phyloP scores from a whole-genome alignment of 1,140 invertebrate species.

The Temnothorax nylanderi region DNA sequence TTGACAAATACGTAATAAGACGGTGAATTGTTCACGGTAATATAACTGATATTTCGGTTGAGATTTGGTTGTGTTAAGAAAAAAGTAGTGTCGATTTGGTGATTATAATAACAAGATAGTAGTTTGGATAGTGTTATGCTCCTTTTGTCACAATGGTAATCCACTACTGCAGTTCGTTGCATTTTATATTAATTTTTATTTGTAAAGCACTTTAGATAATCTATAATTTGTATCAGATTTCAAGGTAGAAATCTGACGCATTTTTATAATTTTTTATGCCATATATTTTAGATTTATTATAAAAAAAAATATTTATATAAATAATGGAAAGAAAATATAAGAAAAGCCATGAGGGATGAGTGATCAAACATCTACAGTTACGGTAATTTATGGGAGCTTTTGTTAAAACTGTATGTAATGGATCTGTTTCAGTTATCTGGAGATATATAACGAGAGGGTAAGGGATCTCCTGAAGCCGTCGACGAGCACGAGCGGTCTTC shows the following conservation, averaged over 20 bases:
- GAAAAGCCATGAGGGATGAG: background rate
- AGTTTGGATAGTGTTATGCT: background rate
- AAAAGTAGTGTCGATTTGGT: background rate
- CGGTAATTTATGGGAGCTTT: background rate
- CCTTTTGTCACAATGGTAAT: background rate
- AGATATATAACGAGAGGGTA: constrained; percentile 95
- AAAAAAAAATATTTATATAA: background rate
- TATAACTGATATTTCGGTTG: background rate
- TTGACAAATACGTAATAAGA: background rate
- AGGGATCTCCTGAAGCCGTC: constrained; percentile 90
- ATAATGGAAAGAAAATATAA: background rate
- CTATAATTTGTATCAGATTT: background rate
- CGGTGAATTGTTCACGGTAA: background rate
- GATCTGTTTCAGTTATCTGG: constrained; percentile 89
- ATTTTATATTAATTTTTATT: background rate
- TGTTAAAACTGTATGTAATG: constrained; percentile 34
- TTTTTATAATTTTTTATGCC: background rate
- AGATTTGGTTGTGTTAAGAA: background rate
- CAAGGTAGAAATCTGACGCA: background rate
- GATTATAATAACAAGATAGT: background rate
- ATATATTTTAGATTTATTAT: background rate
- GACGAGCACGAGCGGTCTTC: constrained; percentile 87
- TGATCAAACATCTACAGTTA: background rate
- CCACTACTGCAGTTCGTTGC: background rate
- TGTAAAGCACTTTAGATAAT: background rate